Percentiles rank a stretch among this genome's conserved stretches.
These are phyloP conservation scores for Oreochromis mossambicus DNA, from an alignment of 2,797 vertebrate species.

Conservation along the genomic window DNA sequence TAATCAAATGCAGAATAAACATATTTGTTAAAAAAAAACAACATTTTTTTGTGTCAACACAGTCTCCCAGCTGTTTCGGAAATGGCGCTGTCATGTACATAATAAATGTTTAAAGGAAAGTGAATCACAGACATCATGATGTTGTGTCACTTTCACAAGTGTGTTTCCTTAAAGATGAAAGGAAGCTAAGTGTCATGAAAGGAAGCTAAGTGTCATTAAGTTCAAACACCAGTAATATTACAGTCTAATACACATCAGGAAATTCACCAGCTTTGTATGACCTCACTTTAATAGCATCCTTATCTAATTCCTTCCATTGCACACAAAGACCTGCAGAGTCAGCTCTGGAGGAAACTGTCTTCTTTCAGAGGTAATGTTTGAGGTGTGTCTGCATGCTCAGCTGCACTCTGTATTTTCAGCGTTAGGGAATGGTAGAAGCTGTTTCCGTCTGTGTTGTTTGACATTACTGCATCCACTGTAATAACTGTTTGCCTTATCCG, in stretches of 20 bases:
- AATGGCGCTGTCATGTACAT: neutral
- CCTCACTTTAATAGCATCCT: constrained; percentile 10
- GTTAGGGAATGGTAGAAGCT: neutral
- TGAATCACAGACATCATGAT: neutral
- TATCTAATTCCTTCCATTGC: constrained; percentile 46
- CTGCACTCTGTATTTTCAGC: constrained; percentile 4
- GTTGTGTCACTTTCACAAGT: neutral
- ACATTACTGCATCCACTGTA: neutral
- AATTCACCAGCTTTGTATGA: neutral
- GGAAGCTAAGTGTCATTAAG: neutral
- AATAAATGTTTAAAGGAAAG: neutral
- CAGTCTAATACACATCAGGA: neutral
- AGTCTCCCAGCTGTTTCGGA: neutral
- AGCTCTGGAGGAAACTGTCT: constrained; percentile 52
- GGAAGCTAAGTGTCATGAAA: neutral
- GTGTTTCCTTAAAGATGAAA: neutral
- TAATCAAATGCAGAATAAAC: neutral
- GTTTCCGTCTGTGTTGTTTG: neutral
- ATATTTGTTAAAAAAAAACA: neutral
- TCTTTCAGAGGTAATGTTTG: constrained; percentile 54
- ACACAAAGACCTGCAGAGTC: constrained; percentile 52
- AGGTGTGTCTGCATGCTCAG: constrained; percentile 49
- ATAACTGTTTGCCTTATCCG: neutral
- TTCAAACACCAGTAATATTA: neutral
- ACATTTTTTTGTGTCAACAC: neutral